Evolutionary conservation across 2,888 invertebrate genomes (phyloP).

Genomic region (Leptopterna dolabrata): DNA sequence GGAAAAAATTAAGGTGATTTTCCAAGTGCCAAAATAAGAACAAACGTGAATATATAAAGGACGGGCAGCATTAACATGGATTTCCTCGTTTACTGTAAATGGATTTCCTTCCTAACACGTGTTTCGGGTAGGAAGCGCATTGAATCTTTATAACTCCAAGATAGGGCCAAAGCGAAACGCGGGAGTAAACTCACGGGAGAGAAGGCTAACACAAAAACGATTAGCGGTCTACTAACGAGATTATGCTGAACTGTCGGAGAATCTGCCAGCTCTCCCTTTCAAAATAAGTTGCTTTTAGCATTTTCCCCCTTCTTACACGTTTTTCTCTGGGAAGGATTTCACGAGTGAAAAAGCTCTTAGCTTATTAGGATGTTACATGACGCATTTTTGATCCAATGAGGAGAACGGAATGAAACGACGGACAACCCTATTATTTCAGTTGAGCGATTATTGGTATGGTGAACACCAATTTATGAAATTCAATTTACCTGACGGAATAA

Average conservation of each 20-base stretch:
- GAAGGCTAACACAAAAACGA: conserved; percentile 39
- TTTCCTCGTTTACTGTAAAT: not conserved
- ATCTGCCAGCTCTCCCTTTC: conserved; percentile 22
- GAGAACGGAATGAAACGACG: too few relatives aligned
- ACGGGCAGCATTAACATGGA: not conserved
- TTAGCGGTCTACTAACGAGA: conserved; percentile 41
- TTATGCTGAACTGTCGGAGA: conserved; percentile 35
- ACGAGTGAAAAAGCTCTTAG: not conserved
- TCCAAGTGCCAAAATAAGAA: too few relatives aligned
- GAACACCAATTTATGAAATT: too few relatives aligned
- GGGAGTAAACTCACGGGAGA: conserved; percentile 30
- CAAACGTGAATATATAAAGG: not conserved
- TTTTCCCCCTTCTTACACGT: not conserved
- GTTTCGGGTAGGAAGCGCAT: not conserved
- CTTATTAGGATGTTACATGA: not conserved
- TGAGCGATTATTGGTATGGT: too few relatives aligned
- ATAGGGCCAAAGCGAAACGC: not conserved
- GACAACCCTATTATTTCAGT: too few relatives aligned
- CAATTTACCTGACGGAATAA: too few relatives aligned
- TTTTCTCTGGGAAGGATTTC: not conserved
- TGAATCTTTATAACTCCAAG: conserved; percentile 27
- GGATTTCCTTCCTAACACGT: not conserved
- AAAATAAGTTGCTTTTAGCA: conserved; percentile 36
- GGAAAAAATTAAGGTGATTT: too few relatives aligned
- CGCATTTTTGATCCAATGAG: not conserved